A percentile compares a stretch with the other conserved stretches of the same genome.
Conservation (phyloP, 1,140 invertebrate species). For the Ericerus pela region DNA sequence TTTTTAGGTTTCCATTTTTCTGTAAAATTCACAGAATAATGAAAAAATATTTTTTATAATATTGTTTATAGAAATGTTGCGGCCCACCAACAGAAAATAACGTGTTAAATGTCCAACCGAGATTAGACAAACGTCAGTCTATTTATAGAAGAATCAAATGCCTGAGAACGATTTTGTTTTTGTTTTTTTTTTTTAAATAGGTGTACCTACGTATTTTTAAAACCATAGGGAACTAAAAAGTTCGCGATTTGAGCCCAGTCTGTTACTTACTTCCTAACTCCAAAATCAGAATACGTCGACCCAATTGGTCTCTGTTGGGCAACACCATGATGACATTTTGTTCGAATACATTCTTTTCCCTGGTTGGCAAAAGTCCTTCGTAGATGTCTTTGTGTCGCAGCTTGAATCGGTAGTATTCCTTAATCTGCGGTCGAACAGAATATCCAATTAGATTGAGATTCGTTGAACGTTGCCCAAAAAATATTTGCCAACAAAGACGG, state of each 20-base stretch:
- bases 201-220: no score
- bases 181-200: no score
- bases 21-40: no score
- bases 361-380: constrained; percentile 47
- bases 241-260: not conserved
- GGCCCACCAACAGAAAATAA: not conserved
- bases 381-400: constrained; percentile 56
- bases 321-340: constrained; percentile 60
- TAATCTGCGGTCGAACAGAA: constrained; percentile 52
- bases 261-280: constrained; percentile 57
- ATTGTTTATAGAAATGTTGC: no score
- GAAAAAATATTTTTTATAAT: no score
- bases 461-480: no score
- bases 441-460: no score
- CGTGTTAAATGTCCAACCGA: no score
- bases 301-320: constrained; percentile 55
- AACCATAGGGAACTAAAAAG: not conserved
- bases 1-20: constrained; percentile 73
- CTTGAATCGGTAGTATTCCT: constrained; percentile 65
- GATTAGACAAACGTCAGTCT: no score
- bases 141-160: no score
- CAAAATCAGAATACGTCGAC: constrained; percentile 53
- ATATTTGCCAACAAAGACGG: no score
- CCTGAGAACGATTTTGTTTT: no score
- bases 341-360: constrained; percentile 57